phyloP scores from a whole-genome alignment of 2,113 vertebrate species.

The Mustelus asterias region DNA sequence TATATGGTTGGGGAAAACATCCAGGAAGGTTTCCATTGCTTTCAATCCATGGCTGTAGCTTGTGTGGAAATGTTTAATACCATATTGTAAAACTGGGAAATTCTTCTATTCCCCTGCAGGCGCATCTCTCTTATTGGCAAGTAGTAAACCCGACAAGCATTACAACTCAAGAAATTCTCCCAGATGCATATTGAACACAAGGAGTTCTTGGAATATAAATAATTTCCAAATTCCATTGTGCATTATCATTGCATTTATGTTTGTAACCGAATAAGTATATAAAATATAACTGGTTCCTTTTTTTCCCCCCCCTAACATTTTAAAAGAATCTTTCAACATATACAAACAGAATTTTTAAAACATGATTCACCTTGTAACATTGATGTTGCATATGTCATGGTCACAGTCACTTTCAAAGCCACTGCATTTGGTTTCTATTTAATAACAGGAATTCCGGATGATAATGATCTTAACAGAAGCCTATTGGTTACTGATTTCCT shows the following conservation, averaged over 20 bases:
- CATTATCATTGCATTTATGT: not conserved
- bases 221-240: not conserved
- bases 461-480: not conserved
- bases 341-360: not conserved
- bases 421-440: not conserved
- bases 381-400: not conserved
- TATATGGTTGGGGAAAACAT: not conserved
- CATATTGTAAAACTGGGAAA: not conserved
- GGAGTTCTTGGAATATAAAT: too few species aligned
- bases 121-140: not conserved
- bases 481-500: constrained; percentile 13
- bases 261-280: not conserved
- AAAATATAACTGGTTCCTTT: not conserved
- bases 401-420: not conserved
- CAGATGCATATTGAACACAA: not conserved
- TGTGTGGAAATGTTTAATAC: not conserved
- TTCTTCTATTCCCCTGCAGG: not conserved
- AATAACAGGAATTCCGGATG: not conserved
- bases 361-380: not conserved
- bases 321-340: not conserved
- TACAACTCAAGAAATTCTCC: not conserved
- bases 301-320: not conserved
- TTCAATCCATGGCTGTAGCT: not conserved
- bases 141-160: not conserved
- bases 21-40: too few species aligned